phyloP scores from a whole-genome alignment of 2,113 vertebrate genomes.

The Dromas ardeola region DNA sequence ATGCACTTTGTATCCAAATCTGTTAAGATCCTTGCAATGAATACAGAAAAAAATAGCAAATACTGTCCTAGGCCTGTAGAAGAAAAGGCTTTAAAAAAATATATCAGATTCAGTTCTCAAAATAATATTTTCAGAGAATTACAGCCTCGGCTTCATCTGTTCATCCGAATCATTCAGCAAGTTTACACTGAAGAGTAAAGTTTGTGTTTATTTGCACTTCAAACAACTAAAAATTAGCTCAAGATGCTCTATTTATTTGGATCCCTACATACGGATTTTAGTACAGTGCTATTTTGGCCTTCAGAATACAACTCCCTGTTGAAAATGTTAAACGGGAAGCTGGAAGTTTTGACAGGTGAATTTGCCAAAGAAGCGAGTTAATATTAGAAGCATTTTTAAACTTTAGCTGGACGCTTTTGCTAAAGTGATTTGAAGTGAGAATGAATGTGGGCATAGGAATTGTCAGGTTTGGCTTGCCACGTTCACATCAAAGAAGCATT shows the following conservation, averaged over 20 bases:
- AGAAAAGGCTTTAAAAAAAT: not conserved
- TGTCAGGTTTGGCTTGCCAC: not conserved
- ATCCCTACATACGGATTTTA: not conserved
- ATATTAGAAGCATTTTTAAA: not conserved
- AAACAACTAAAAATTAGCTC: not conserved
- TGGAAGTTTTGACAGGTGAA: not conserved
- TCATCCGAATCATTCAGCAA: not conserved
- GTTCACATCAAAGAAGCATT: not conserved
- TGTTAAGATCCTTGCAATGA: not conserved
- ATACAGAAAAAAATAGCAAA: not conserved
- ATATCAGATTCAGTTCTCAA: not conserved
- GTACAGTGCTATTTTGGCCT: not conserved
- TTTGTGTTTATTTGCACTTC: not conserved
- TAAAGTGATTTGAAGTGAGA: not conserved
- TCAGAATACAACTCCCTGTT: not conserved
- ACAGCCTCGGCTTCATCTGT: not conserved
- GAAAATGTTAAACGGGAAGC: not conserved
- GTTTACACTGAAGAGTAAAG: not conserved
- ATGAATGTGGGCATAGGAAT: not conserved
- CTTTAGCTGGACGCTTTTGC: not conserved
- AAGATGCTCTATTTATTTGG: not conserved
- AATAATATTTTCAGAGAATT: not conserved
- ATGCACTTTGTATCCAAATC: not conserved
- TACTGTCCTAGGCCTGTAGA: not conserved
- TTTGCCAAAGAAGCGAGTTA: not conserved